Evolutionary conservation across 2,113 vertebrate genomes (phyloP).

Genomic region (Tyrannus savana): DNA sequence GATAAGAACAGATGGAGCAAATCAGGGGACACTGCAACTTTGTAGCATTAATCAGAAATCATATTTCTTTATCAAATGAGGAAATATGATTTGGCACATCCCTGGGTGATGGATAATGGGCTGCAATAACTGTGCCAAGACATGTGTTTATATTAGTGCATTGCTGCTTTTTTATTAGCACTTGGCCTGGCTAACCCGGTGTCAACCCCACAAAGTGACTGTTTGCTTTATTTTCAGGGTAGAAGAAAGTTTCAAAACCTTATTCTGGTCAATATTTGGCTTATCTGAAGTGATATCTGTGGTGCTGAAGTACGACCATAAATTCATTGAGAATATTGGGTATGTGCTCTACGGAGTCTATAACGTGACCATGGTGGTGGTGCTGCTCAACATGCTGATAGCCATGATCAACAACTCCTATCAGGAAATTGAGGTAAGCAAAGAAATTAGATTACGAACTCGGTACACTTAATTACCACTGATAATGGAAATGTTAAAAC

Average conservation of each 20-base stretch:
- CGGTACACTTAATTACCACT: background rate
- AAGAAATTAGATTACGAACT: background rate
- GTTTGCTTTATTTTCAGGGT: conserved; percentile 81
- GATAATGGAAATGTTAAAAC: background rate
- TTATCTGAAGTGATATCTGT: conserved; percentile 97
- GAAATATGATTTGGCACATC: background rate
- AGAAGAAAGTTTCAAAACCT: conserved; percentile 98
- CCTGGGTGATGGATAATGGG: background rate
- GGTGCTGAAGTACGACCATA: conserved; percentile 97
- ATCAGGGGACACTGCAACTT: background rate
- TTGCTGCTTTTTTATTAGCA: background rate
- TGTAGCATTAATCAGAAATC: background rate
- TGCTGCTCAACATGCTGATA: conserved; percentile 97
- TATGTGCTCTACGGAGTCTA: conserved; percentile 96
- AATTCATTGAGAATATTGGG: conserved; percentile 98
- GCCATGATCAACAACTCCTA: conserved; percentile 99
- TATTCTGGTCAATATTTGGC: conserved; percentile 99
- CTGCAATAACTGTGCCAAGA: background rate
- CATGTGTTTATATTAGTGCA: background rate
- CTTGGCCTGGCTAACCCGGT: background rate
- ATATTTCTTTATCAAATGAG: background rate
- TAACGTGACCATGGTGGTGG: conserved; percentile 98
- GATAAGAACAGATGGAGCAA: background rate
- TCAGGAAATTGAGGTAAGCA: conserved; percentile 96
- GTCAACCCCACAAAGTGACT: background rate